Evolutionary conservation across 1,140 invertebrate genomes (phyloP).

Genomic region (Drosophila navojoa): DNA sequence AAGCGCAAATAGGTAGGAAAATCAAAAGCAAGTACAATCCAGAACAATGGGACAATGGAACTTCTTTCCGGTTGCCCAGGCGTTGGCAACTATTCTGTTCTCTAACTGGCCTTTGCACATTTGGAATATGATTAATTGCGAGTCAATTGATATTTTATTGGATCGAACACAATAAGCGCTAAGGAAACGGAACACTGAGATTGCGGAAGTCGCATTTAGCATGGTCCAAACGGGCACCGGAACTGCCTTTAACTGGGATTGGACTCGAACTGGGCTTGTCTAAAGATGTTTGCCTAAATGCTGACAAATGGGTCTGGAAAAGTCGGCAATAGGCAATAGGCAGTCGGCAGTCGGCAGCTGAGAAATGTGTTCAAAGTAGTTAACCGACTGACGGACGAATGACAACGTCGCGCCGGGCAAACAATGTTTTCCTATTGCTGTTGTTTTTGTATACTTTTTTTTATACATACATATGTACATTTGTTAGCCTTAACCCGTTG

Average conservation of each 20-base stretch:
- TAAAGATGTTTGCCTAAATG: constrained; percentile 73
- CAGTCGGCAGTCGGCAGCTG: constrained; percentile 64
- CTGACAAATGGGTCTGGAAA: constrained; percentile 65
- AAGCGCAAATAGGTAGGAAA: constrained; percentile 51
- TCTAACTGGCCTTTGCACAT: constrained; percentile 56
- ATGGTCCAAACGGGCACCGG: constrained; percentile 56
- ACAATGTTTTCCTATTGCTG: constrained; percentile 32
- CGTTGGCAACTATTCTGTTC: constrained; percentile 15
- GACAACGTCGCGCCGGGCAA: constrained; percentile 68
- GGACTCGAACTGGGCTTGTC: constrained; percentile 32
- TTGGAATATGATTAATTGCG: constrained; percentile 82
- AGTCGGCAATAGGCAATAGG: constrained; percentile 50
- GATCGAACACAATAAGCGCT: constrained; percentile 39
- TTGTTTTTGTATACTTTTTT: background rate
- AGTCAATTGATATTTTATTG: constrained; percentile 84
- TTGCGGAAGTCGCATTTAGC: constrained; percentile 70
- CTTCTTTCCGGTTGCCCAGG: constrained; percentile 65
- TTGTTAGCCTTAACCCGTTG: constrained; percentile 65
- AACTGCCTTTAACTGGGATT: constrained; percentile 41
- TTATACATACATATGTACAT: constrained; percentile 26
- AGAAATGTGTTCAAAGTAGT: constrained; percentile 39
- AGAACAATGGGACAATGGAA: constrained; percentile 66
- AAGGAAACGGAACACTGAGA: constrained; percentile 25
- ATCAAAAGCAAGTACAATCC: constrained; percentile 51
- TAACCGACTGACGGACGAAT: constrained; percentile 37